These are phyloP conservation scores for Neoarius graeffei DNA, from an alignment of 2,113 vertebrate species.

Conservation along the genomic window DNA sequence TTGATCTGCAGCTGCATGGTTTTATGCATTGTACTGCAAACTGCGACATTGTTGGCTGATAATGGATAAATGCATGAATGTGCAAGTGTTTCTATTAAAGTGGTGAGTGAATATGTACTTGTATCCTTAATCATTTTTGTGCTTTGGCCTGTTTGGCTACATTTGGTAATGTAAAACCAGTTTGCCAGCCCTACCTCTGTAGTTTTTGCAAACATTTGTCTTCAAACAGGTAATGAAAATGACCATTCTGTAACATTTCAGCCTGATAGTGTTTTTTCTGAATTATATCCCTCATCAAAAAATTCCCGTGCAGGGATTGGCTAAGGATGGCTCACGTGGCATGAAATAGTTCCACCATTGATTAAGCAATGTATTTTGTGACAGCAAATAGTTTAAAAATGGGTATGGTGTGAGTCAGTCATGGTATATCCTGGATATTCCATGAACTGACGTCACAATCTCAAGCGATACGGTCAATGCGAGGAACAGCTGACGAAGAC, in stretches of 20 bases:
- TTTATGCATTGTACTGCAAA: background rate
- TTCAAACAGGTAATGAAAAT: background rate
- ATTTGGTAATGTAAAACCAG: background rate
- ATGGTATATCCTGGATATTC: too few relatives aligned
- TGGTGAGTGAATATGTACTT: background rate
- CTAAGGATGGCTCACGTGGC: too few relatives aligned
- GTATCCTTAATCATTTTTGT: background rate
- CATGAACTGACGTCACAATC: too few relatives aligned
- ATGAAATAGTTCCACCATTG: too few relatives aligned
- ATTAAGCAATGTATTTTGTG: too few relatives aligned
- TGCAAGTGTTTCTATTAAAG: background rate
- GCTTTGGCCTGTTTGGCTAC: background rate
- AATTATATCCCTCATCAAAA: background rate
- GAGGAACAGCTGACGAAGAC: too few relatives aligned
- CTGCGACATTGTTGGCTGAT: background rate
- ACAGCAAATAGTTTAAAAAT: too few relatives aligned
- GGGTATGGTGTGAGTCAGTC: too few relatives aligned
- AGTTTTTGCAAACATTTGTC: background rate
- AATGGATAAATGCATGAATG: background rate
- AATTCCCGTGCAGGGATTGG: too few relatives aligned
- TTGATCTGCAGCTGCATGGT: background rate
- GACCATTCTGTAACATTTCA: background rate
- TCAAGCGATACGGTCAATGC: too few relatives aligned
- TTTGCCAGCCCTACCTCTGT: background rate
- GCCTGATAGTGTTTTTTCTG: background rate